Conservation (phyloP, 2,888 invertebrate species). For the Seira musarum region DNA sequence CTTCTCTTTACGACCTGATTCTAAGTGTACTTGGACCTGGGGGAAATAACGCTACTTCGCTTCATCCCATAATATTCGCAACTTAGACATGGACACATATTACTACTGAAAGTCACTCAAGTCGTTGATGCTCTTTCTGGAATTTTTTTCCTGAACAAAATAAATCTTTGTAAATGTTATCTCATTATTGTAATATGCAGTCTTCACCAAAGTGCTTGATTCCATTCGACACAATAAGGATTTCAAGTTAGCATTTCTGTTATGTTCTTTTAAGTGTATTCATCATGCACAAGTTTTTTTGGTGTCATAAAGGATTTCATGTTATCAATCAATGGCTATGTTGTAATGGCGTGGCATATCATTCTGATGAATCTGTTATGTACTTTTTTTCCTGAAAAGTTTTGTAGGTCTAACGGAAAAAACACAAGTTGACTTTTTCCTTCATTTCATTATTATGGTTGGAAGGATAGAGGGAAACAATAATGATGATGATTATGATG, state of each 20-base stretch:
- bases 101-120: slow-evolving; percentile 1
- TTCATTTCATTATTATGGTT: slow-evolving; percentile 15
- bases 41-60: neutral
- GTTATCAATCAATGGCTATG: neutral
- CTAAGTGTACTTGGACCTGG: neutral
- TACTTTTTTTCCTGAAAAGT: slow-evolving; percentile 24
- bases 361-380: neutral
- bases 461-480: slow-evolving; percentile 28
- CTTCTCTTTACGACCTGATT: slow-evolving; percentile 16
- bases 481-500: slow-evolving; percentile 20
- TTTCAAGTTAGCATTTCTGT: no score
- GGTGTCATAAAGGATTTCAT: neutral
- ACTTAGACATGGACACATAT: neutral
- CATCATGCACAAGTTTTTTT: no score
- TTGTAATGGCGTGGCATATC: slow-evolving; percentile 6
- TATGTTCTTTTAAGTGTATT: no score
- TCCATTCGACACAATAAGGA: neutral
- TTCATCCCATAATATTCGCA: neutral
- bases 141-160: neutral
- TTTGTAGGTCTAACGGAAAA: slow-evolving; percentile 50
- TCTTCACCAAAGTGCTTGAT: neutral
- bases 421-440: slow-evolving; percentile 1
- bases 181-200: neutral
- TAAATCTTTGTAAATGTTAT: neutral
- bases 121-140: neutral